Base-by-base conservation (phyloP, 2,113 vertebrate species). In the Arenaria interpres region DNA sequence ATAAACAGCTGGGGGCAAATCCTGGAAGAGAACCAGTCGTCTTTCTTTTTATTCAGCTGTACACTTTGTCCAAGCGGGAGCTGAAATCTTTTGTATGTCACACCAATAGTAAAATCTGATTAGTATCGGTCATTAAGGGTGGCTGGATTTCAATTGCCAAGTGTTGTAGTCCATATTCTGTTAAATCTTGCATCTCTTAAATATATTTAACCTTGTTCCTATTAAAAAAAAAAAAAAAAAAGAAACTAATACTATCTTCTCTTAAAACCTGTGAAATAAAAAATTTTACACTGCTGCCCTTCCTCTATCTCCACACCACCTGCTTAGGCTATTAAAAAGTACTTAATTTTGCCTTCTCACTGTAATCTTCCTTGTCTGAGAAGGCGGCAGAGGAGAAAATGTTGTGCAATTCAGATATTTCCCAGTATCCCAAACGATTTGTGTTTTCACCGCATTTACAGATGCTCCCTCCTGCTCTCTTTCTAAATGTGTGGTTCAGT, bases 101-200 rank as follows among this genome's bases (percentile, higher is more conserved):
- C 28, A 80, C 25, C 95, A 90, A 79, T 74, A 88, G 86, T 88
- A 96, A 96, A 97, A 96, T 97, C 93, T 89, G 74, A 93, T 88
- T 95, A 94, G 35, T 79, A 77, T 69, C 9, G 7, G 56, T 95
- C 82, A 75, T 78, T 96, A 92, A 86, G 57, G 66, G 85, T 97
- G 63, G 62, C 91, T 97, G 73, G 80, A 81, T 94, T 94, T 97
- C 78, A 83, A 22, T 67, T 95, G 57, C 39, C 35, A 63, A 85
- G 54, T 66, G 25, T 13, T 66, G 45, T 56, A 82, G 35, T 82
- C 79, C 53, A 6, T 85, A 80, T 76, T 91, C 51, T 79, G 37
- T 72, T 80, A 87, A 90, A 80, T 81, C 0, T 9, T 69, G 28
- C 9, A 56, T 37, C 37, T 92, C 37, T 85, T 87, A 82, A 84